Conservation (phyloP, 2,888 invertebrate species). For the Stegophylla sp. region DNA sequence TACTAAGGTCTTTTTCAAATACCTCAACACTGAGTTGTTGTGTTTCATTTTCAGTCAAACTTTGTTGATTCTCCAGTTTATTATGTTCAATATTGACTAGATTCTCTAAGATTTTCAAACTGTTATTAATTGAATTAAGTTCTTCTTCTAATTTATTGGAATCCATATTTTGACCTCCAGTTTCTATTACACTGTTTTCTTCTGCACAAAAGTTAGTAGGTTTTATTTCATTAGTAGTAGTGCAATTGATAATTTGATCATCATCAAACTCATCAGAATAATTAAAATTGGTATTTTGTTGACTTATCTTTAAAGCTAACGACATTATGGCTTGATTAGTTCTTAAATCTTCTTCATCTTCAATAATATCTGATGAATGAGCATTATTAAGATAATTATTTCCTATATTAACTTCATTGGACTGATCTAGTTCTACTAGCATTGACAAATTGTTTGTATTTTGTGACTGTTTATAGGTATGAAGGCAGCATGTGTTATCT, state of each 20-base stretch:
- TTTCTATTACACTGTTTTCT: neutral
- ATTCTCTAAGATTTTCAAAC: slow-evolving; percentile 34
- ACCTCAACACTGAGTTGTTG: neutral
- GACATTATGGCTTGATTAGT: slow-evolving; percentile 8
- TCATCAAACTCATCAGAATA: slow-evolving; percentile 7
- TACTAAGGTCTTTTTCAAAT: neutral
- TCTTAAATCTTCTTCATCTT: slow-evolving; percentile 1
- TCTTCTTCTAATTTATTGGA: slow-evolving; percentile 8
- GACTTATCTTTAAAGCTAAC: neutral
- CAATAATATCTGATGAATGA: neutral
- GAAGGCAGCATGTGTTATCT: neutral
- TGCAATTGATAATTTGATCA: neutral
- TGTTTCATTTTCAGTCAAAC: neutral
- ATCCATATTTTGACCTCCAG: neutral
- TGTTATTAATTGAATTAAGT: neutral
- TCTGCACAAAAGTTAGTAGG: neutral
- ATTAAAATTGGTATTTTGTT: neutral
- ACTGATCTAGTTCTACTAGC: neutral
- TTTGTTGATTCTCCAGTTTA: slow-evolving; percentile 24
- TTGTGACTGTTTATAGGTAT: neutral
- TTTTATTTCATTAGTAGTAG: neutral
- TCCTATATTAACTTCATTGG: neutral
- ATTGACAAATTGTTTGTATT: neutral
- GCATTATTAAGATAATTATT: neutral
- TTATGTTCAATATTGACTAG: slow-evolving; percentile 29